These are phyloP conservation scores for Tokudaia muenninki DNA, from an alignment of 2,797 vertebrate species.

Conservation along the genomic window DNA sequence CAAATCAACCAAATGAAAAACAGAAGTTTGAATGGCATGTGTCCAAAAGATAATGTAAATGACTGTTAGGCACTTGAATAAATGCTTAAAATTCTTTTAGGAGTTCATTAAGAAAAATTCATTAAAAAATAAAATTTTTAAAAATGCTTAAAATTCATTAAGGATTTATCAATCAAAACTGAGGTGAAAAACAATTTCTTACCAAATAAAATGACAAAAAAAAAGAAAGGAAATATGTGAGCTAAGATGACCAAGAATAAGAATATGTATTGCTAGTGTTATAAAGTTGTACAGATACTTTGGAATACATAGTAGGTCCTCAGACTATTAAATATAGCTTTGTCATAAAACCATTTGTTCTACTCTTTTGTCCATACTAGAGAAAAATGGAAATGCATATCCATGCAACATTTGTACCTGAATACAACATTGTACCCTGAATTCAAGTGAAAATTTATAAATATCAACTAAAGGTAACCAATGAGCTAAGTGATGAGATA, in stretches of 20 bases:
- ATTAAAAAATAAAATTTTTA: background rate
- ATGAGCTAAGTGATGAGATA: constrained; percentile 33
- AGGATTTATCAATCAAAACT: background rate
- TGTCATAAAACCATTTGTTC: background rate
- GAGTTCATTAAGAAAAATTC: background rate
- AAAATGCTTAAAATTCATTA: background rate
- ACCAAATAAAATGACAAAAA: background rate
- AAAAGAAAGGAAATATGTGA: background rate
- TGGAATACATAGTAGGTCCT: background rate
- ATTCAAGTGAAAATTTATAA: constrained; percentile 13
- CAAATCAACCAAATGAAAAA: background rate
- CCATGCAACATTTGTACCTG: background rate
- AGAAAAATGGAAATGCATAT: constrained; percentile 25
- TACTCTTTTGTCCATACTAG: background rate
- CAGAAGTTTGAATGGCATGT: background rate
- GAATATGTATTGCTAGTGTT: background rate
- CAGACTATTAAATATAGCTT: constrained; percentile 29
- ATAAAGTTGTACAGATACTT: background rate
- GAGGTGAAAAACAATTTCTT: background rate
- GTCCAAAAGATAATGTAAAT: background rate
- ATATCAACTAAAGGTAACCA: background rate
- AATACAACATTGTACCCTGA: background rate
- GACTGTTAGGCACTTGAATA: background rate
- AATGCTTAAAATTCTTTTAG: background rate
- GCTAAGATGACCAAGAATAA: background rate